Base-by-base conservation (phyloP, 1,140 invertebrate species). In the Diachasma alloeum region DNA sequence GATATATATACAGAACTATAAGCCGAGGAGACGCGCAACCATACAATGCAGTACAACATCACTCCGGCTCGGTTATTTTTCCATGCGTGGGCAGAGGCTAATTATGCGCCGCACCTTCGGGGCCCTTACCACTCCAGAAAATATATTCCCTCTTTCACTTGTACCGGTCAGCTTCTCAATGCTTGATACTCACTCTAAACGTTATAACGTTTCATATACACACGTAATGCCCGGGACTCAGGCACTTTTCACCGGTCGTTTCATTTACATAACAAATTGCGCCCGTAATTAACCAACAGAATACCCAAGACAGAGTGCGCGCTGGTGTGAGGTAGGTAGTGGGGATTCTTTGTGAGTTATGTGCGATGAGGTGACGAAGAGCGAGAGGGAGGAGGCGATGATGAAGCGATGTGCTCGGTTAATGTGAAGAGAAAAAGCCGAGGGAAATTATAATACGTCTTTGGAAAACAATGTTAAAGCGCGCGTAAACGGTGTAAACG, bases 401-500 rank as follows among this genome's bases (percentile, higher is more conserved):
- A 72, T 69, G 46, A 36, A 31, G 46, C 15, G 59, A 73, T 22
- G 68, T 31, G 31, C 24, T 70, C 37, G 37, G 42, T 59, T 24
- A 39, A 73, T 59, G 36, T 31, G 31, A 31, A 31, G 68, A 59
- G 19, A 67, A 67, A 63, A 31, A 78, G n/a, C 15, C 26, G 37
- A 68, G 39, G 68, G 39, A 70, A 44, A 44, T 70, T 67, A 56
- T 59, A 31, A 31, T 22, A 15, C 68, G 31, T 75, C 69, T 26
- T 71, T 46, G 42, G 37, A 48, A 71, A 53, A 72, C 44, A 72
- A 56, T 56, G 46, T 56, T 63, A 19, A 22, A 19, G 79, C 83
- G 82, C 83, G 85, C 86, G 86, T 88, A 87, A 87, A 87, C 82
- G 85, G 83, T 84, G 83, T 84, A 85, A 87, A 87, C 79, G 75